phyloP scores from a whole-genome alignment of 2,113 vertebrate species.

The Calidris pugnax region DNA sequence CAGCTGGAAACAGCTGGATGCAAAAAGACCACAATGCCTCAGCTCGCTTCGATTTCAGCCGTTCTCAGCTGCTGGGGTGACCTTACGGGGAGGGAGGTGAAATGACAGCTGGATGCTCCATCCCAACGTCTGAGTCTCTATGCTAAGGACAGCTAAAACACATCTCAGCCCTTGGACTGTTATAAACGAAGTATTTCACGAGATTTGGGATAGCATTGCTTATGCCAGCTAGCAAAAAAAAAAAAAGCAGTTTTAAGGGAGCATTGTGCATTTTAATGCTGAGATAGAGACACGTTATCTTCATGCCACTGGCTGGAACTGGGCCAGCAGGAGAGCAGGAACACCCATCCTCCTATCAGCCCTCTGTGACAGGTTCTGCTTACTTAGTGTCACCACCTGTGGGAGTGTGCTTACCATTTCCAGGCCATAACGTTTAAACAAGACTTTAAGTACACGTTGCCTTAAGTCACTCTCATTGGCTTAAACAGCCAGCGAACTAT shows the following conservation, averaged over 20 bases:
- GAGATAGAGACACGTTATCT: neutral
- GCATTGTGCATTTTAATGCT: neutral
- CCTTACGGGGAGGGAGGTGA: neutral
- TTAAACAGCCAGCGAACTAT: neutral
- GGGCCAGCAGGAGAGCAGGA: neutral
- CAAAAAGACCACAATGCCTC: neutral
- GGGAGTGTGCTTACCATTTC: neutral
- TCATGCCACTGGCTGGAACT: neutral
- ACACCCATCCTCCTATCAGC: constrained; percentile 40
- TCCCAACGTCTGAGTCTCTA: neutral
- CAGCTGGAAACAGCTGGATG: neutral
- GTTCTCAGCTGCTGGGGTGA: neutral
- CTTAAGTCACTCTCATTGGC: neutral
- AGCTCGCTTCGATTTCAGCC: neutral
- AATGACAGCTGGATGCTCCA: neutral
- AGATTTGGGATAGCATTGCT: neutral
- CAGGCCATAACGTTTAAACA: neutral
- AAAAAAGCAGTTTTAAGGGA: neutral
- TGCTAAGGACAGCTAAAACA: neutral
- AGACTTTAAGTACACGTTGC: constrained; percentile 45
- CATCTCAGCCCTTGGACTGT: neutral
- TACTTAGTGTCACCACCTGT: constrained; percentile 20
- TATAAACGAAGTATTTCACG: neutral
- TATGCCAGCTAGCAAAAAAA: neutral
- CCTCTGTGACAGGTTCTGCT: constrained; percentile 18